Evolutionary conservation across 2,888 invertebrate genomes (phyloP), one percentile per base, ranked within the genome.

Genomic region (Empis stercorea): DNA sequence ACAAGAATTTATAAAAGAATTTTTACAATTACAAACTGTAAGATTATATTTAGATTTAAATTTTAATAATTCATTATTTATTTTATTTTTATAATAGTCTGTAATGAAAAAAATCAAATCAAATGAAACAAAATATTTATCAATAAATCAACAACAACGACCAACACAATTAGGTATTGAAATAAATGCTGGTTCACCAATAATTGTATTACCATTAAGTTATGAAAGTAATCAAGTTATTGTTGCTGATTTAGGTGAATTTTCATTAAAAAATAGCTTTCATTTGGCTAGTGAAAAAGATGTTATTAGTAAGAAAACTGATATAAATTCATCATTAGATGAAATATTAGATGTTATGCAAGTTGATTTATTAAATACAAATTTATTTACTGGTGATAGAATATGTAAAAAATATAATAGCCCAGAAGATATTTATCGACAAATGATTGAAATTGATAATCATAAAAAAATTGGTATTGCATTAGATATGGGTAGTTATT

Each of bases 161-260:
- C 61, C 63, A 0, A 59, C 61, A 3, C 64, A 66, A 56, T 57
- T 70, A 39, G 66, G 65, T 2, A 52, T 70, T 0, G 62, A 64
- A 46, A 65, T 70, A 43, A 73, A 57, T 62, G 74, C 57, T 51
- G 66, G 64, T 17, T 70, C 91, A 13, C 92, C 94, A 0, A 81
- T 91, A 3, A 84, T 95, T 54, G 71, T 94, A 45, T 71, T 95
- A 51, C 96, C 95, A 0, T 84, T 89, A 52, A 84, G 86, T 61
- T 85, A 87, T 23, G 77, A 79, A 53, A 82, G 85, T 23, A 79
- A 81, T 30, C 78, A 81, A 55, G 75, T 91, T 48, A 76, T 95
- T 30, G 80, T 89, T 13, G 81, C 84, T 2, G 84, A 93, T 64
- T 75, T 95, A 32, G 85, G 85, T 3, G 79, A 81, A 56, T 74